Base-by-base conservation (phyloP, 1,140 invertebrate genomes). In the Drosophila santomea region DNA sequence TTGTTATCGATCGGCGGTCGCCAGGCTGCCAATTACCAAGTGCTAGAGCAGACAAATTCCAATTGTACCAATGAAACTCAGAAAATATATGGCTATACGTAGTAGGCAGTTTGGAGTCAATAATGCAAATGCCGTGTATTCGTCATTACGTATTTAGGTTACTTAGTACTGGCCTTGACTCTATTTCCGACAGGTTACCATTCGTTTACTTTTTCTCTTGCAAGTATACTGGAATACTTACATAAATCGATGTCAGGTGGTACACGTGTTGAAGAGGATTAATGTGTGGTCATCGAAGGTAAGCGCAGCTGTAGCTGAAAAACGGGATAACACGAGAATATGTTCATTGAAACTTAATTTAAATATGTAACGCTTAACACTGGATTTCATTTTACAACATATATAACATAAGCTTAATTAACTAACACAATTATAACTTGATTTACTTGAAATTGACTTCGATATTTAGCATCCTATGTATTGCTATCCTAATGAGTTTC, bases 1-100 rank as follows among this genome's bases (percentile, higher is more conserved):
- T 90, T 89, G 80, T 90, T 84, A 89, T 88, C 77, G 85, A 89
- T 89, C 80, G 68, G 38, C 78, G 68, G 80, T 80, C 81, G 77
- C 77, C 78, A 74, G 78, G 64, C 85, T 89, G 84, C 84, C 84
- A 88, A 88, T 88, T 86, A 86, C 73, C 63, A 86, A 86, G 63
- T 80, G 63, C 62, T 50, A 56, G 35, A 79, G 38, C 52, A 86
- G 62, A 63, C 56, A 51, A 66, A 66, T 66, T 75, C 25, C 48
- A 61, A 78, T 67, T 80, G 72, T 43, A 15, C 55, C 38, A 36
- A 67, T 55, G 32, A 39, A 15, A 28, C 23, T 17, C 44, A 50
- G 11, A 56, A 12, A n/a, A 41, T 20, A 32, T 15, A 28, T n/a
- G n/a, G 10, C 4, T 20, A 11, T 35, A 23, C 8, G 20, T 36